A percentile compares a stretch with the other conserved stretches of the same genome.
phyloP scores from a whole-genome alignment of 1,140 invertebrate genomes.

The Stegodyphus mimosarum region DNA sequence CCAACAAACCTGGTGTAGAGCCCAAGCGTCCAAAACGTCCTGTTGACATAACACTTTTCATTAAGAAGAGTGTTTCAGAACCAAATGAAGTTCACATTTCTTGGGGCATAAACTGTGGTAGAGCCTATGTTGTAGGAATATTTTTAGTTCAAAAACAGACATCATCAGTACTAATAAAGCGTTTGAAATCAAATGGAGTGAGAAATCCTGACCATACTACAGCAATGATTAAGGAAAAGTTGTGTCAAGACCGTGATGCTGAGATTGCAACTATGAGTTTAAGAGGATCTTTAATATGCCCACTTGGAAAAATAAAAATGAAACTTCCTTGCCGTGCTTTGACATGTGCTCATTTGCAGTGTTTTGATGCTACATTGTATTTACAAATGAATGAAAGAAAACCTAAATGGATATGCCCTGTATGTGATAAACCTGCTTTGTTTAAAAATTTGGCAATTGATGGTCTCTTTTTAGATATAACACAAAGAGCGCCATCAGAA shows the following conservation, averaged over 20 bases:
- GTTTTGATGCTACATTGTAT: slow-evolving; percentile 94
- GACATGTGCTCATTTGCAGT: slow-evolving; percentile 98
- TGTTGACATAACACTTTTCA: slow-evolving; percentile 93
- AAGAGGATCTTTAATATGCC: slow-evolving; percentile 85
- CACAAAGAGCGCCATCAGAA: slow-evolving; percentile 63
- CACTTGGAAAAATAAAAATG: slow-evolving; percentile 95
- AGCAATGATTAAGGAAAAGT: slow-evolving; percentile 85
- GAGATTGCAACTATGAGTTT: slow-evolving; percentile 95
- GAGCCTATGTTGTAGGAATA: slow-evolving; percentile 83
- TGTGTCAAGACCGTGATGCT: slow-evolving; percentile 90
- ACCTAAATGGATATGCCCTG: slow-evolving; percentile 97
- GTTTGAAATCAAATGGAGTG: slow-evolving; percentile 82
- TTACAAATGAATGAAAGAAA: slow-evolving; percentile 98
- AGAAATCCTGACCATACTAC: slow-evolving; percentile 60
- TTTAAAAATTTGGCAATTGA: slow-evolving; percentile 93
- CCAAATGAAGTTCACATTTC: slow-evolving; percentile 85
- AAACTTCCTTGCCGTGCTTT: slow-evolving; percentile 86
- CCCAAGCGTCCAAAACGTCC: slow-evolving; percentile 94
- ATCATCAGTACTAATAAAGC: slow-evolving; percentile 79
- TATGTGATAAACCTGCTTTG: slow-evolving; percentile 90
- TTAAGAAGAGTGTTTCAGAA: slow-evolving; percentile 88
- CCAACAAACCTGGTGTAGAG: slow-evolving; percentile 96
- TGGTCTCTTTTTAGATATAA: slow-evolving; percentile 69
- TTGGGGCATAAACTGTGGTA: slow-evolving; percentile 88
- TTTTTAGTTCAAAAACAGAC: slow-evolving; percentile 86